Conservation (phyloP, 2,797 vertebrate species). For the Vespertilio murinus region DNA sequence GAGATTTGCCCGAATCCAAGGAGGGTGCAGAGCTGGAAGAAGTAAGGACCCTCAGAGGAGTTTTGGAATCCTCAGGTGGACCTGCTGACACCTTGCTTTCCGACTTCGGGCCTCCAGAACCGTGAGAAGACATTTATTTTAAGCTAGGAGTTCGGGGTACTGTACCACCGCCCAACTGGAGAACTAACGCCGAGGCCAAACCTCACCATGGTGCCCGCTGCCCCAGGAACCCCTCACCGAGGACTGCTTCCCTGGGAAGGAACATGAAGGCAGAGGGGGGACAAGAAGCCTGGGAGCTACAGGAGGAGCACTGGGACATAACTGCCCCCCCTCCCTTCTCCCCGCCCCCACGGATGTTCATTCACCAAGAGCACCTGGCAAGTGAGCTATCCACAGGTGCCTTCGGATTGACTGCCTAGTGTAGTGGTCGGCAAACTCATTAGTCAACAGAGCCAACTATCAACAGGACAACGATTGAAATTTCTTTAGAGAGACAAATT, state of each 20-base stretch:
- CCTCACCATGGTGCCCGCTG: not conserved
- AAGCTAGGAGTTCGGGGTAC: not conserved
- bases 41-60: not conserved
- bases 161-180: not conserved
- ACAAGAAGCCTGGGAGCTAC: not conserved
- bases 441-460: too few relatives aligned
- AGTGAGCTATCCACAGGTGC: not conserved
- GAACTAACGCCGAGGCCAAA: not conserved
- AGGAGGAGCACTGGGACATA: not conserved
- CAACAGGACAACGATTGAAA: too few relatives aligned
- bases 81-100: not conserved
- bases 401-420: not conserved
- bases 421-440: too few relatives aligned
- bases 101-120: not conserved
- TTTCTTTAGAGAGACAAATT: too few relatives aligned
- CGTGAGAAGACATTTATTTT: not conserved
- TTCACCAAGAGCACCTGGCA: not conserved
- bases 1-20: not conserved
- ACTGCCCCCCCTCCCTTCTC: not conserved
- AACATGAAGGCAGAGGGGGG: not conserved
- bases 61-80: rapidly evolving
- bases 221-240: not conserved
- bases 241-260: not conserved
- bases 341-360: not conserved
- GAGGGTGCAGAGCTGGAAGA: not conserved